A percentile compares a stretch with the other conserved stretches of the same genome.
Evolutionary conservation across 2,888 invertebrate genomes (phyloP).

Genomic region (Hermodice carunculata): DNA sequence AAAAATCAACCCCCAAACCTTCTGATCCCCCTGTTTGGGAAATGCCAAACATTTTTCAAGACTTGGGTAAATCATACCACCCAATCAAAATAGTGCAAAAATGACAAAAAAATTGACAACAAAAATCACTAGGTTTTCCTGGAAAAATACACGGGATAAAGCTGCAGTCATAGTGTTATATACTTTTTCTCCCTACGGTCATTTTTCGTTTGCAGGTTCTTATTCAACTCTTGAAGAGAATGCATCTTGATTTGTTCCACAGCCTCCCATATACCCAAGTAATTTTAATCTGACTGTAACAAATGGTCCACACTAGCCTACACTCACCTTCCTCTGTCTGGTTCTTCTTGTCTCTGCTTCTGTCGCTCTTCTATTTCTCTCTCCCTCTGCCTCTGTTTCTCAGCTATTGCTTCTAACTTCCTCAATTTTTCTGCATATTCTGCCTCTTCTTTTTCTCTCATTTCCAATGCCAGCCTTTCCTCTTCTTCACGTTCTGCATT

Average conservation of each 20-base stretch:
- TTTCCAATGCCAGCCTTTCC: constrained; percentile 55
- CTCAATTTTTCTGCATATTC: constrained; percentile 58
- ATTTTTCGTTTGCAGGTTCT: background rate
- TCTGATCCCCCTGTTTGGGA: too few relatives aligned
- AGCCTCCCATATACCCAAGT: too few relatives aligned
- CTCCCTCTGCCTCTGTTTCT: constrained; percentile 61
- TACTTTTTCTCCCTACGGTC: background rate
- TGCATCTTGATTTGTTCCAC: too few relatives aligned
- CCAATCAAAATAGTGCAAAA: too few relatives aligned
- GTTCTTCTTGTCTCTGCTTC: constrained; percentile 45
- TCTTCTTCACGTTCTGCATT: constrained; percentile 64
- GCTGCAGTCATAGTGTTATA: background rate
- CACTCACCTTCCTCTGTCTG: background rate
- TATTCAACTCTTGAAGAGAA: background rate
- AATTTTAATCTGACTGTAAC: too few relatives aligned
- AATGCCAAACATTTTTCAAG: too few relatives aligned
- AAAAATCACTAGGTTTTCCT: too few relatives aligned
- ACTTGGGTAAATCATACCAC: too few relatives aligned
- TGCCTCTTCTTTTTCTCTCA: constrained; percentile 56
- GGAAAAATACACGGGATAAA: background rate
- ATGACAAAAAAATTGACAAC: too few relatives aligned
- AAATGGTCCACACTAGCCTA: too few relatives aligned
- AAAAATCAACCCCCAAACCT: too few relatives aligned
- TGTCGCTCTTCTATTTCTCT: constrained; percentile 62
- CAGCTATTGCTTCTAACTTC: constrained; percentile 63